A percentile compares a stretch with the other conserved stretches of the same genome.
Conservation (phyloP, 2,888 invertebrate species). For the Agrochola lota region DNA sequence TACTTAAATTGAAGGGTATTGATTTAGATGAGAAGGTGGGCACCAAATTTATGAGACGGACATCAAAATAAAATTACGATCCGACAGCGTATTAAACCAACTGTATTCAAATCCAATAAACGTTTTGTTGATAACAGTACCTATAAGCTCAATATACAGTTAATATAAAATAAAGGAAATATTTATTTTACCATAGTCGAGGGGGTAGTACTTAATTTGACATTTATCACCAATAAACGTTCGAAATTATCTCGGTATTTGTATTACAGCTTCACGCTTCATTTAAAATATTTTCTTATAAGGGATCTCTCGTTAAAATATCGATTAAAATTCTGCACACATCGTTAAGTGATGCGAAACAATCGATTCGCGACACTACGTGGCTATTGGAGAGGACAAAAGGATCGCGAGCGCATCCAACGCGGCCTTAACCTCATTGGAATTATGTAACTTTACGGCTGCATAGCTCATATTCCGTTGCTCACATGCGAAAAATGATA, state of each 20-base stretch:
- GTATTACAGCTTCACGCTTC: conserved; percentile 33
- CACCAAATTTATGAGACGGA: not conserved
- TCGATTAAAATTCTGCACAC: conserved; percentile 71
- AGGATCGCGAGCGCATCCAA: conserved; percentile 70
- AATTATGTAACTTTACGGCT: conserved; percentile 69
- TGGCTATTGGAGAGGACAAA: conserved; percentile 69
- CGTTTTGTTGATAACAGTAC: conserved; percentile 28
- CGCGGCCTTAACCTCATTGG: conserved; percentile 76
- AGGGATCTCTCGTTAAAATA: conserved; percentile 38
- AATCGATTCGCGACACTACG: conserved; percentile 70
- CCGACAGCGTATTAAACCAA: conserved; percentile 16
- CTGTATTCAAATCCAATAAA: conserved; percentile 29
- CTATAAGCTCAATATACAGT: conserved; percentile 30
- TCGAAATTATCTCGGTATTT: conserved; percentile 27
- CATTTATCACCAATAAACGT: conserved; percentile 42
- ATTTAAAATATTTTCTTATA: conserved; percentile 42
- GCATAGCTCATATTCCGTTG: conserved; percentile 41
- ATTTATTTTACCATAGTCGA: conserved; percentile 25
- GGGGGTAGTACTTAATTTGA: conserved; percentile 25
- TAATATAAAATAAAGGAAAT: conserved; percentile 28
- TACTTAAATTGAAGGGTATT: conserved; percentile 30
- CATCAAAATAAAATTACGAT: conserved; percentile 23
- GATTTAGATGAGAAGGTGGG: conserved; percentile 6
- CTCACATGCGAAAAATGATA: conserved; percentile 28
- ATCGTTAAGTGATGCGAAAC: conserved; percentile 65